phyloP scores from a whole-genome alignment of 2,888 invertebrate genomes.

The Monopis laevigella region DNA sequence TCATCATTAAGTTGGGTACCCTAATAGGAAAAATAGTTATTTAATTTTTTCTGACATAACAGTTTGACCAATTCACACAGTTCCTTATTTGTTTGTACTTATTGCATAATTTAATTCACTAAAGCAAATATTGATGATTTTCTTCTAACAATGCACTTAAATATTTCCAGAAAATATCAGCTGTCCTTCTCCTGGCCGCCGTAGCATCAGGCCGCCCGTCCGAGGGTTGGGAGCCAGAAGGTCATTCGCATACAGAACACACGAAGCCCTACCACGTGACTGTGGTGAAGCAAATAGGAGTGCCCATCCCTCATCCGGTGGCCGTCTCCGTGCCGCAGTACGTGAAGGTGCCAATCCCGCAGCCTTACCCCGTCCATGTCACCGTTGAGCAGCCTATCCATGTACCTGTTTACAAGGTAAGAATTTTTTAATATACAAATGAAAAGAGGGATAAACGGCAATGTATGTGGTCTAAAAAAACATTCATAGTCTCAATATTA shows the following conservation, averaged over 20 bases:
- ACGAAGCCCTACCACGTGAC: conserved; percentile 76
- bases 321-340: conserved; percentile 76
- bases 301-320: conserved; percentile 78
- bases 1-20: too few species aligned
- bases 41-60: too few species aligned
- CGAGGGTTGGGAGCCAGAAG: conserved; percentile 60
- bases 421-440: too few species aligned
- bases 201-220: conserved; percentile 40
- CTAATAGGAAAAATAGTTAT: background rate
- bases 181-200: conserved; percentile 40
- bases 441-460: too few species aligned
- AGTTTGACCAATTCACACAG: too few species aligned
- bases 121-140: background rate
- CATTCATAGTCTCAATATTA: too few species aligned
- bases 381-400: conserved; percentile 77
- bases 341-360: conserved; percentile 76
- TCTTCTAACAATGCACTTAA: background rate
- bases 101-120: too few species aligned
- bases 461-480: too few species aligned
- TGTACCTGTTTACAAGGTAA: conserved; percentile 75
- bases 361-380: conserved; percentile 79
- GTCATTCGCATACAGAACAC: conserved; percentile 73
- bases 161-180: conserved; percentile 47
- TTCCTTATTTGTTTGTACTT: too few species aligned
- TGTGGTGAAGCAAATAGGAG: conserved; percentile 76